phyloP scores from a whole-genome alignment of 2,113 vertebrate genomes.

The Colinus virginianus region DNA sequence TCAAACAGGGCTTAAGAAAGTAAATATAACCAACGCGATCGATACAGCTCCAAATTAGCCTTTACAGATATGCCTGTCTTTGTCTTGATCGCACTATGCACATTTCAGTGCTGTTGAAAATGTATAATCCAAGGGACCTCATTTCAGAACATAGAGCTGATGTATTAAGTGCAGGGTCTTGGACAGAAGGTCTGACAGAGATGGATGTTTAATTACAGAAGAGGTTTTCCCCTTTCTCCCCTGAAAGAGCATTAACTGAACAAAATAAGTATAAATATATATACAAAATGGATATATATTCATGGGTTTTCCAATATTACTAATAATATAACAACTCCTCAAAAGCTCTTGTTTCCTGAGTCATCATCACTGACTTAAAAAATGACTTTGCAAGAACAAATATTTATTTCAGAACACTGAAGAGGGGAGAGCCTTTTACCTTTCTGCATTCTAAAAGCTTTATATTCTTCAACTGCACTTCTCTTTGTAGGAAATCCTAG shows the following conservation, averaged over 20 bases:
- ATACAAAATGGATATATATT: neutral
- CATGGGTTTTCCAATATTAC: neutral
- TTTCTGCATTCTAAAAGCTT: slow-evolving; percentile 16
- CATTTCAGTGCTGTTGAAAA: slow-evolving; percentile 32
- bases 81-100: neutral
- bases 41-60: slow-evolving; percentile 35
- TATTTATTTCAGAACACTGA: neutral
- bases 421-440: neutral
- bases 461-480: slow-evolving; percentile 18
- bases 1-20: slow-evolving; percentile 43
- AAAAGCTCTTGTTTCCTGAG: neutral
- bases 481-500: neutral
- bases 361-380: slow-evolving; percentile 9
- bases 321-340: neutral
- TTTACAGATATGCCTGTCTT: slow-evolving; percentile 26
- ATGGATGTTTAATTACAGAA: neutral
- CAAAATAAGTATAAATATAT: neutral
- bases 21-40: slow-evolving; percentile 62
- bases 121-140: neutral
- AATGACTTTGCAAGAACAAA: neutral
- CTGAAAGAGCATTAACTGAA: neutral
- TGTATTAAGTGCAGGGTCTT: neutral
- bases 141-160: neutral
- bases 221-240: neutral
- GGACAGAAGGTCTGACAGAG: neutral